Conservation (phyloP, 2,113 vertebrate species). For the Glaucomys volans region DNA sequence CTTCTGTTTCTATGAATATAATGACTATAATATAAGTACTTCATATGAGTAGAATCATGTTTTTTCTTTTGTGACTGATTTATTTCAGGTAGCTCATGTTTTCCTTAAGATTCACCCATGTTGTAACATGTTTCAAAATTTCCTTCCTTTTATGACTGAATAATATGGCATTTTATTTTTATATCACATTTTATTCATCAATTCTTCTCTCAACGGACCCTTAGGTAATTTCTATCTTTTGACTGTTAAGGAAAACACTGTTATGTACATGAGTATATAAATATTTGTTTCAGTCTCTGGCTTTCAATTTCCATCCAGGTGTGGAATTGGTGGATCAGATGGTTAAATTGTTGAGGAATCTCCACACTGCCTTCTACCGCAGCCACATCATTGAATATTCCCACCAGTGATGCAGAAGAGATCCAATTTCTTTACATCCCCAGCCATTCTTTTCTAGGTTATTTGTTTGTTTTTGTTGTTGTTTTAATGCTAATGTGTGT, state of each 20-base stretch:
- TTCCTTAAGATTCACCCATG: neutral
- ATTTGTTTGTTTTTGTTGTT: neutral
- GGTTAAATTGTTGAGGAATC: neutral
- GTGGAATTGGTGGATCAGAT: neutral
- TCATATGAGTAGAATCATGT: neutral
- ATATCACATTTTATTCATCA: neutral
- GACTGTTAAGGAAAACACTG: neutral
- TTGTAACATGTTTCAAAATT: neutral
- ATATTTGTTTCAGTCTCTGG: neutral
- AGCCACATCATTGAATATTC: neutral
- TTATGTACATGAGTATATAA: neutral
- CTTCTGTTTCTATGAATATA: neutral
- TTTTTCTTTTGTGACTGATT: neutral
- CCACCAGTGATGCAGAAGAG: neutral
- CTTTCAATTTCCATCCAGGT: neutral
- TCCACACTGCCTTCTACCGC: neutral
- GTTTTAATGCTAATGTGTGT: neutral
- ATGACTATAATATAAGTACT: neutral
- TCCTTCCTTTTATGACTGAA: neutral
- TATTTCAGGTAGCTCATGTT: neutral
- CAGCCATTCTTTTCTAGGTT: neutral
- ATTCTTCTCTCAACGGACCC: neutral
- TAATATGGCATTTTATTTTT: neutral
- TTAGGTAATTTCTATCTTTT: neutral
- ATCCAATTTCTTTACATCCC: neutral